phyloP scores from a whole-genome alignment of 2,797 vertebrate genomes.

The Galaxias olidus region DNA sequence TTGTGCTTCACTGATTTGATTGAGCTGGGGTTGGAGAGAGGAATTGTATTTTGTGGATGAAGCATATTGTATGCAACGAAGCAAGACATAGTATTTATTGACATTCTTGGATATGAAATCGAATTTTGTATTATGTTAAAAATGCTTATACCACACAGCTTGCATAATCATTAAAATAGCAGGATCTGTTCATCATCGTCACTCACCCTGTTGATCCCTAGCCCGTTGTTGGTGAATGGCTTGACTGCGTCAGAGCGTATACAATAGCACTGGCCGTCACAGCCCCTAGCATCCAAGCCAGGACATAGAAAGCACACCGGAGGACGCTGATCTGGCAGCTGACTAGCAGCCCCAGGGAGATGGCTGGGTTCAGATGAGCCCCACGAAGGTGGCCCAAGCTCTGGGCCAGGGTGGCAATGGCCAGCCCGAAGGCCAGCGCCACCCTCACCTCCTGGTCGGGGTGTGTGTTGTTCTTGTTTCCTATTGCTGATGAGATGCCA shows the following conservation, averaged over 20 bases:
- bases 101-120: neutral
- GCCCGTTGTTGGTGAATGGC: conserved; percentile 62
- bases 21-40: conserved; percentile 29
- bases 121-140: neutral
- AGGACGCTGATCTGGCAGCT: conserved; percentile 84
- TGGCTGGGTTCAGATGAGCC: conserved; percentile 82
- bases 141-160: too few species aligned
- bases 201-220: conserved; percentile 62
- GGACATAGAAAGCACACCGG: conserved; percentile 76
- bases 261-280: conserved; percentile 79
- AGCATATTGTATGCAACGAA: neutral
- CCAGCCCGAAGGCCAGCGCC: conserved; percentile 80
- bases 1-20: conserved; percentile 69
- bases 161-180: too few species aligned
- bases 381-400: conserved; percentile 84
- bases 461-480: conserved; percentile 51
- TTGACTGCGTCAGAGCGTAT: conserved; percentile 76
- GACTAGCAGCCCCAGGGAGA: conserved; percentile 80
- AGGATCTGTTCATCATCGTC: neutral
- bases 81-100: neutral
- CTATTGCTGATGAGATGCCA: conserved; percentile 77
- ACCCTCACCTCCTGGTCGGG: conserved; percentile 83
- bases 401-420: conserved; percentile 80
- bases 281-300: conserved; percentile 81
- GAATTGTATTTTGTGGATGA: neutral